Conservation (phyloP, 2,113 vertebrate species). For the Rhinoderma darwinii region DNA sequence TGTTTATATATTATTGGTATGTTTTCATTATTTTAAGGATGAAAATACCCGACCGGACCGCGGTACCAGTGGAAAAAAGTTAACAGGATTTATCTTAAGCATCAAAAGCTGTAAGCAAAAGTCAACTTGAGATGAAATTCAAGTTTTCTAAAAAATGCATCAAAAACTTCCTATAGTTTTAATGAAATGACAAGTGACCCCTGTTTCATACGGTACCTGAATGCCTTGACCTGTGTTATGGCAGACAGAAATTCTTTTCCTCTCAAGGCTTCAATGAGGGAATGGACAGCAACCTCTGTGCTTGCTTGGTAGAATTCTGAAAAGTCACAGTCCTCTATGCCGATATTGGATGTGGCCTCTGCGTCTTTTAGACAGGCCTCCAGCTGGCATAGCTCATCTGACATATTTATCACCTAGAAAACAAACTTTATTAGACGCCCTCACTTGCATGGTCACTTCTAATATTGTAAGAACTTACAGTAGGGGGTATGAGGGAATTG, state of each 20-base stretch:
- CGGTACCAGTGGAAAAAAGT: no score
- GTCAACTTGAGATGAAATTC: neutral
- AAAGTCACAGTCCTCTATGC: conserved; percentile 81
- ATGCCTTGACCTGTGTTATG: conserved; percentile 91
- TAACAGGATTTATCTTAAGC: no score
- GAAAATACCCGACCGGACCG: no score
- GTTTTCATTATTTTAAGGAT: no score
- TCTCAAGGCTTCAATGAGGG: conserved; percentile 89
- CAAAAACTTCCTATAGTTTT: no score
- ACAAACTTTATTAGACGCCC: neutral
- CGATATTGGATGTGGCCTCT: conserved; percentile 76
- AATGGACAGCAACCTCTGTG: conserved; percentile 93
- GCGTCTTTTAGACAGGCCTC: conserved; percentile 91
- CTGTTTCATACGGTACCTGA: conserved; percentile 78
- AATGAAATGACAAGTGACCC: conserved; percentile 1
- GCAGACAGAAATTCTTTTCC: conserved; percentile 87
- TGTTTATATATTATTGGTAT: no score
- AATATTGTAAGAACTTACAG: neutral
- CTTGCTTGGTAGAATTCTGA: conserved; percentile 85
- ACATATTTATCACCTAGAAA: conserved; percentile 94
- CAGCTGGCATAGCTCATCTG: conserved; percentile 88
- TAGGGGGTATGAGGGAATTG: neutral
- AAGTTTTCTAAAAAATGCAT: no score
- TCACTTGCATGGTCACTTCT: neutral
- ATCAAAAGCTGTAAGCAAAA: no score